Conservation (phyloP, 1,140 invertebrate species). For the Globodera ellingtonae region DNA sequence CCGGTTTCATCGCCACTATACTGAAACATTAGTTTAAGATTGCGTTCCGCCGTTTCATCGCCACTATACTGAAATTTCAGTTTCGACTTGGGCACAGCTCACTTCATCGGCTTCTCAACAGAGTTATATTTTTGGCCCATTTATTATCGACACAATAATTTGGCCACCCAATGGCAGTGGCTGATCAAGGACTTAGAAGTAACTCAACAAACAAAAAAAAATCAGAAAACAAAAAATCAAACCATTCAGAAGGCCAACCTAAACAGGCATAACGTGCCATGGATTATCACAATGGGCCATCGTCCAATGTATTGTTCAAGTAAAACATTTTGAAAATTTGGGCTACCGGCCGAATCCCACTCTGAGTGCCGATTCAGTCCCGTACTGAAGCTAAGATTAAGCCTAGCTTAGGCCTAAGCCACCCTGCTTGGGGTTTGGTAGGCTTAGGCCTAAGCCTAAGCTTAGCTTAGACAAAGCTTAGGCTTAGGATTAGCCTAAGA, state of each 20-base stretch:
- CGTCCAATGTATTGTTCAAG: constrained; percentile 92
- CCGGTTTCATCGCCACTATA: no score
- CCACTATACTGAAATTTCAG: constrained; percentile 7
- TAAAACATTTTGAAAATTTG: neutral
- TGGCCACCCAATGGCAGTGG: constrained; percentile 86
- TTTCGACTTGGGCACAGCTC: constrained; percentile 82
- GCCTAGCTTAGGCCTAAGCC: no score
- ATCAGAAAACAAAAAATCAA: neutral
- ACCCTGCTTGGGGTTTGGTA: no score
- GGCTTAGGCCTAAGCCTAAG: no score
- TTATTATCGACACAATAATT: constrained; percentile 78
- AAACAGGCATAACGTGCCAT: constrained; percentile 71
- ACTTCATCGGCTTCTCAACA: constrained; percentile 87
- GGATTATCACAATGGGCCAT: constrained; percentile 91
- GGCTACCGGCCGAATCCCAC: no score
- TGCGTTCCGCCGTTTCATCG: no score
- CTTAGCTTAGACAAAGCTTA: no score
- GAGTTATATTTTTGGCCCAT: constrained; percentile 86
- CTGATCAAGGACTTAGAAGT: constrained; percentile 76
- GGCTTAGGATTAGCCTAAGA: no score
- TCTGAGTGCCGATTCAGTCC: no score
- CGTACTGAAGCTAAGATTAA: no score
- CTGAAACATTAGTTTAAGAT: no score
- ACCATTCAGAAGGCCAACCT: constrained; percentile 51
- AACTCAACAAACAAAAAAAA: neutral